Evolutionary conservation across 1,140 invertebrate species (phyloP).

Genomic region (Drosophila santomea): DNA sequence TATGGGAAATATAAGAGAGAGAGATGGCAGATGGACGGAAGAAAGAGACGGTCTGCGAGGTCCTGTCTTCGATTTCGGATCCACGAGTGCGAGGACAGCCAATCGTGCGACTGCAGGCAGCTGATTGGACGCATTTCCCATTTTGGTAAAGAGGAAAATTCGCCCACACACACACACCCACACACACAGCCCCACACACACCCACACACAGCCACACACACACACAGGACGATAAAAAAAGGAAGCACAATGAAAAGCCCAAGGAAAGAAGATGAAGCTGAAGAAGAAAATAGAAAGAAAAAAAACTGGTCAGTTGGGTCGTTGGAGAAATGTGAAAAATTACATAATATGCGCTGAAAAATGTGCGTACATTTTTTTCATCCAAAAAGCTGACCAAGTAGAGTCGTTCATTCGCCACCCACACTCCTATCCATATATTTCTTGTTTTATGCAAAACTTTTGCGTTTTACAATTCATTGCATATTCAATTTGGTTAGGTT

Average conservation of each 20-base stretch:
- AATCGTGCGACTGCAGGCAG: slow-evolving; percentile 76
- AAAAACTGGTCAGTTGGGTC: slow-evolving; percentile 39
- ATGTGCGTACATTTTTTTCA: slow-evolving; percentile 79
- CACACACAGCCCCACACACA: too few relatives aligned
- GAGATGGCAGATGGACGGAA: slow-evolving; percentile 1
- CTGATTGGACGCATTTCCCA: slow-evolving; percentile 73
- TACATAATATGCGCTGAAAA: slow-evolving; percentile 82
- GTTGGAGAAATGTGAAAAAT: slow-evolving; percentile 75
- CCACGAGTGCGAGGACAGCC: slow-evolving; percentile 56
- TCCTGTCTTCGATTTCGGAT: slow-evolving; percentile 71
- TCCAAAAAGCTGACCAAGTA: slow-evolving; percentile 62
- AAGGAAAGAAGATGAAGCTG: slow-evolving; percentile 17
- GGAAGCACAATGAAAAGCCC: slow-evolving; percentile 13
- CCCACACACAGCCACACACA: too few relatives aligned
- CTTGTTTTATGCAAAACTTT: slow-evolving; percentile 81
- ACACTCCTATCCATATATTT: slow-evolving; percentile 13
- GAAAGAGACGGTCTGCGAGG: slow-evolving; percentile 27
- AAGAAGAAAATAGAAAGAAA: background rate
- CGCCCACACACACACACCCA: slow-evolving; percentile 9
- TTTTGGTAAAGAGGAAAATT: slow-evolving; percentile 32
- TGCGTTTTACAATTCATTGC: slow-evolving; percentile 83
- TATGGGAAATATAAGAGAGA: slow-evolving; percentile 1
- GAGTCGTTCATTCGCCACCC: slow-evolving; percentile 4
- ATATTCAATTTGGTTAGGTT: slow-evolving; percentile 76
- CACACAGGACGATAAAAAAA: background rate